These are phyloP conservation scores for Phalacrocorax pelagicus DNA, from an alignment of 2,113 vertebrate species.

Conservation along the genomic window DNA sequence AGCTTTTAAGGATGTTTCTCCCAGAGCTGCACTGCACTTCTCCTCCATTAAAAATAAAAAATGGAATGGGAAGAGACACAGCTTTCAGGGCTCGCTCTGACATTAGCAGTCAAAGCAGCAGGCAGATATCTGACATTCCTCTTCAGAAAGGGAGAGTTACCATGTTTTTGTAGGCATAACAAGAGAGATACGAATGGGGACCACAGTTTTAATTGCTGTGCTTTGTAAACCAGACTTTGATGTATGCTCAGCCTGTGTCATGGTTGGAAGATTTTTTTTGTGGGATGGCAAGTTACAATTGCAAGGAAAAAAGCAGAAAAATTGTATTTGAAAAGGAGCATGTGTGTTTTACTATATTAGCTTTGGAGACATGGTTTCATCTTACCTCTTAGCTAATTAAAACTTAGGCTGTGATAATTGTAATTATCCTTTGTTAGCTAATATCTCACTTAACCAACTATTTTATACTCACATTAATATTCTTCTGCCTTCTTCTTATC, in stretches of 20 bases:
- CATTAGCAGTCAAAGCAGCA: background rate
- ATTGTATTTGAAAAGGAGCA: background rate
- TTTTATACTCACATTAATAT: background rate
- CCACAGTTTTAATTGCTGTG: background rate
- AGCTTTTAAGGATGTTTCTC: background rate
- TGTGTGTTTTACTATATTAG: background rate
- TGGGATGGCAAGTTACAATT: background rate
- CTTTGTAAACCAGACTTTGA: background rate
- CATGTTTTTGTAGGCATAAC: background rate
- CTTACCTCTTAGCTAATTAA: background rate
- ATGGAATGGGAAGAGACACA: background rate
- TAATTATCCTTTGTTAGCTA: background rate
- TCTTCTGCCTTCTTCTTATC: background rate
- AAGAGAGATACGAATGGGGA: background rate
- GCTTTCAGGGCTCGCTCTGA: background rate
- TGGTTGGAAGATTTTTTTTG: background rate
- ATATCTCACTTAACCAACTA: background rate
- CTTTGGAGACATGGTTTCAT: background rate
- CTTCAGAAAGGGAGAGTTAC: background rate
- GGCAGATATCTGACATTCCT: background rate
- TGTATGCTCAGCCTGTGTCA: background rate
- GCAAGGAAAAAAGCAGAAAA: background rate
- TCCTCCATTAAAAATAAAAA: background rate
- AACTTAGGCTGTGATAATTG: background rate
- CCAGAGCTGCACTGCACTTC: background rate